Conservation (phyloP, 2,797 vertebrate genomes). For the Calcarius lapponicus region DNA sequence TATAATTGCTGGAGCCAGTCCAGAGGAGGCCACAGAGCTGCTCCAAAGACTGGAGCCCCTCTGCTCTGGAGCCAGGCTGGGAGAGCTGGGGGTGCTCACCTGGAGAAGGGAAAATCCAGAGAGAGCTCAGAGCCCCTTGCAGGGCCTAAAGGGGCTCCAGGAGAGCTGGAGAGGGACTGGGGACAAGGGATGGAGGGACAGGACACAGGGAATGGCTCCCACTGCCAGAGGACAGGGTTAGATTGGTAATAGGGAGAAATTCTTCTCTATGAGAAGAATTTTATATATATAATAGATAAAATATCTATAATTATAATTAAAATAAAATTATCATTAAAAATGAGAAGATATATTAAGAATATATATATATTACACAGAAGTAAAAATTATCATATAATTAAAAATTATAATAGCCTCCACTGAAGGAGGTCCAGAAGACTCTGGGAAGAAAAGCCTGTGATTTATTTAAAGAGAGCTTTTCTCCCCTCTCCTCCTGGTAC, state of each 20-base stretch:
- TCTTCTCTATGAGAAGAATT: neutral
- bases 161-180: neutral
- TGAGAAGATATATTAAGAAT: no score
- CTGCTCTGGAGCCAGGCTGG: neutral
- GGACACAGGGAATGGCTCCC: neutral
- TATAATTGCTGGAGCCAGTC: no score
- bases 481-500: neutral
- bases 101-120: neutral
- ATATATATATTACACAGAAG: no score
- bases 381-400: neutral
- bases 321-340: no score
- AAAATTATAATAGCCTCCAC: neutral
- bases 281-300: no score
- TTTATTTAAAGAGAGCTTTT: neutral
- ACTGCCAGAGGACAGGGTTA: no score
- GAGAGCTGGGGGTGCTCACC: neutral
- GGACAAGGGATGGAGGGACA: neutral
- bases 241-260: neutral
- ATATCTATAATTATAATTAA: no score
- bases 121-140: neutral
- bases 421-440: neutral
- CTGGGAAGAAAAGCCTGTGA: neutral
- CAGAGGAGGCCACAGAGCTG: no score
- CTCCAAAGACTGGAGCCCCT: neutral
- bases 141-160: neutral